phyloP scores from a whole-genome alignment of 2,888 invertebrate genomes.

The Yponomeuta cagnagella region DNA sequence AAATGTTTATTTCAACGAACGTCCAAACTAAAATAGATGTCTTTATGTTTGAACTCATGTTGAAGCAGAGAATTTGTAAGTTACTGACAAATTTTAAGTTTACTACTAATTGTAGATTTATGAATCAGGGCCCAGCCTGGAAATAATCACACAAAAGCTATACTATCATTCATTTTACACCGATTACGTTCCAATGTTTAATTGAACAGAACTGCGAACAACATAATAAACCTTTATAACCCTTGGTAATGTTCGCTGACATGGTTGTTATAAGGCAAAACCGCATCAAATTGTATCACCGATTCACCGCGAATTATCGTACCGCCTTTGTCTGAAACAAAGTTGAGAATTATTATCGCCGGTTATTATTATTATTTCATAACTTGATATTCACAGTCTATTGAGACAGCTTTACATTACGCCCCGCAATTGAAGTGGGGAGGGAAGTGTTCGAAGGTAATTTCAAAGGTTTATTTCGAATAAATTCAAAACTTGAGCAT shows the following conservation, averaged over 20 bases:
- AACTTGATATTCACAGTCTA: not conserved
- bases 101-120: too few species aligned
- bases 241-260: not conserved
- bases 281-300: slow-evolving; percentile 10
- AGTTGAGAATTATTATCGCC: slow-evolving; percentile 20
- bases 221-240: not conserved
- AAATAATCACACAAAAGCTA: not conserved
- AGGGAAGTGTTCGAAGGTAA: not conserved
- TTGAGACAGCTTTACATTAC: not conserved
- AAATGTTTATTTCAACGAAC: too few species aligned
- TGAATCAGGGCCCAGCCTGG: too few species aligned
- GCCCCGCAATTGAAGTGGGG: not conserved
- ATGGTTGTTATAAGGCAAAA: not conserved
- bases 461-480: too few species aligned
- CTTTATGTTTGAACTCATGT: too few species aligned
- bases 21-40: too few species aligned
- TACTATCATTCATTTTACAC: not conserved
- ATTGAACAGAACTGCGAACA: not conserved
- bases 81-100: too few species aligned
- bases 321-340: slow-evolving; percentile 6
- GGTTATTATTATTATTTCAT: not conserved
- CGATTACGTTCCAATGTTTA: not conserved
- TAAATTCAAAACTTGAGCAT: too few species aligned
- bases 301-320: not conserved
- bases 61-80: too few species aligned